phyloP scores from a whole-genome alignment of 2,113 vertebrate species.

The Notarius quadriscutis region DNA sequence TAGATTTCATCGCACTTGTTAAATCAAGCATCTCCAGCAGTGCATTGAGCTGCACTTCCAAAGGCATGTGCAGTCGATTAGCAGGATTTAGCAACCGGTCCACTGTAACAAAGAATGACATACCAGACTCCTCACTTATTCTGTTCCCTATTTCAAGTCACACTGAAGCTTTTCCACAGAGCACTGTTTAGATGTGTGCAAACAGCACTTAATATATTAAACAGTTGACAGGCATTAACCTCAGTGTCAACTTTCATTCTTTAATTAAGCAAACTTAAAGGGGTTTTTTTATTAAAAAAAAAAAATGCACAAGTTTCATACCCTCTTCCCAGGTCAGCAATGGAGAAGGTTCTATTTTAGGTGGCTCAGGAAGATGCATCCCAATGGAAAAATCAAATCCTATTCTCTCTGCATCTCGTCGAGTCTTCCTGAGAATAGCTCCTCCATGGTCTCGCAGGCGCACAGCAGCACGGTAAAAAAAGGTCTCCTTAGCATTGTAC shows the following conservation, averaged over 20 bases:
- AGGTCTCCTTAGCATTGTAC: constrained; percentile 96
- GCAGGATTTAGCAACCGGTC: constrained; percentile 88
- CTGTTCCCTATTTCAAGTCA: too few species aligned
- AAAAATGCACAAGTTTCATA: constrained; percentile 62
- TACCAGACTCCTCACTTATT: background rate
- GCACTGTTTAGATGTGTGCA: background rate
- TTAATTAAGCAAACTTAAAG: background rate
- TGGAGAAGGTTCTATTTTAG: constrained; percentile 74
- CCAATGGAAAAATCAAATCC: constrained; percentile 89
- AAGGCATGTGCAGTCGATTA: constrained; percentile 80
- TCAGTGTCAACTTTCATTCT: background rate
- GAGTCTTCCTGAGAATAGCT: constrained; percentile 86
- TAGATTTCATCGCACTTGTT: constrained; percentile 91
- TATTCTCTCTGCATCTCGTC: constrained; percentile 81
- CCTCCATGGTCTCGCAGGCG: constrained; percentile 92
- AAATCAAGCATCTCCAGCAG: constrained; percentile 92
- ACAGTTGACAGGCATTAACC: too few species aligned
- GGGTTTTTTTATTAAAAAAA: background rate
- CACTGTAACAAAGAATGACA: constrained; percentile 72
- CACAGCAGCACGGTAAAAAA: constrained; percentile 90
- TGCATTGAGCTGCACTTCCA: constrained; percentile 88
- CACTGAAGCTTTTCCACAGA: background rate
- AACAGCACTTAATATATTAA: background rate
- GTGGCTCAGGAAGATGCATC: constrained; percentile 84
- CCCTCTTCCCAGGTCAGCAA: constrained; percentile 94